Base-by-base conservation (phyloP, 2,797 vertebrate species). In the Pseudomugil tenellus region DNA sequence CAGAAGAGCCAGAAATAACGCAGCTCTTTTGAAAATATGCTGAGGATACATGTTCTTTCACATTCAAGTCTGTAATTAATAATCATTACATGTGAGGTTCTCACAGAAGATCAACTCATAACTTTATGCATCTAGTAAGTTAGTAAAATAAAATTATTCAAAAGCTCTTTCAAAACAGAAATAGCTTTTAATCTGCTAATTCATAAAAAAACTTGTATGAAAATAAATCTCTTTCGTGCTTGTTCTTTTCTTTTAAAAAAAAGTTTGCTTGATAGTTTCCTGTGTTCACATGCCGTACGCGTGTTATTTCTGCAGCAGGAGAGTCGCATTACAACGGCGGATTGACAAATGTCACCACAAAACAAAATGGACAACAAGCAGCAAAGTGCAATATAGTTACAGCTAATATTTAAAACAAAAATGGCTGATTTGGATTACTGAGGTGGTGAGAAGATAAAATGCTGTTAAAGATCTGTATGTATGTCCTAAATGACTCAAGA, bases 1-100 rank as follows among this genome's bases (percentile, higher is more conserved):
- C 72, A 88, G 55, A 87, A 73, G 63, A 80, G 71, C 67, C 69
- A 89, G 76, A 67, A 39, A 79, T 69, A 81, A 81, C 69, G 74
- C 74, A 73, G 74, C 71, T 59, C 81, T 74, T 80, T 74, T 12
- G 51, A 53, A 77, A 58, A 43, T 14, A 39, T 0, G 1, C 2
- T 26, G 0, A 34, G 62, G 31, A 10, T 53, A 60, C 6, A 21
- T 66, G 11, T 57, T 57, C 1, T 43, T 53, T 67, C 17, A 72
- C 2, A 26, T 58, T 12, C 34, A 57, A n/a, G 64, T 28, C 23
- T 34, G 4, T 41, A 25, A 29, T 35, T 46, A 53, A 37, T 31
- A 54, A 8, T 72, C 16, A 64, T 29, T 31, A n/a, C 14, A 21
- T 1, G 25, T 58, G 55, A 14, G 51, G 58, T 16, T 10, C 21